phyloP scores from a whole-genome alignment of 1,140 invertebrate species.

The Bradysia coprophila region DNA sequence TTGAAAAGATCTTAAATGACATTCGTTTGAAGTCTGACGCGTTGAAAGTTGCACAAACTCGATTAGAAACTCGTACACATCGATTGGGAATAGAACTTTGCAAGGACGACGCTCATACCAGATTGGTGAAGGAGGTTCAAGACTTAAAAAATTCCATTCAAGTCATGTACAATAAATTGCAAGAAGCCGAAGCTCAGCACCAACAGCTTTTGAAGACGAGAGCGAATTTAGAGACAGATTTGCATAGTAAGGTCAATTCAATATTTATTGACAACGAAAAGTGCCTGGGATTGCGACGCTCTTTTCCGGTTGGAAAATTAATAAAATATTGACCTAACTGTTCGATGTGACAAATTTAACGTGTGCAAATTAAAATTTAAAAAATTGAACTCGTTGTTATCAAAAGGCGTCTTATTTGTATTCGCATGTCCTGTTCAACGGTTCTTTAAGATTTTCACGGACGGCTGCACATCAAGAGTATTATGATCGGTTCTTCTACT shows the following conservation, averaged over 20 bases:
- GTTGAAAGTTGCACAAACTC: constrained; percentile 77
- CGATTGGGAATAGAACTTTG: constrained; percentile 77
- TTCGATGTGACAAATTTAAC: too few species aligned
- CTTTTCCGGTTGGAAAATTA: constrained; percentile 69
- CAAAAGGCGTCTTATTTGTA: too few species aligned
- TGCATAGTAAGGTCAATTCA: constrained; percentile 75
- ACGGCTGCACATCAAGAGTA: too few species aligned
- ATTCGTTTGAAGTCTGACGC: constrained; percentile 72
- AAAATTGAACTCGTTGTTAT: too few species aligned
- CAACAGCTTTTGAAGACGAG: constrained; percentile 70
- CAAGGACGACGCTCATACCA: constrained; percentile 26
- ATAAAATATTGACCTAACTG: constrained; percentile 68
- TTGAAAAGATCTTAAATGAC: constrained; percentile 65
- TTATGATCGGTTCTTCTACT: too few species aligned
- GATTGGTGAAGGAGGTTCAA: constrained; percentile 66
- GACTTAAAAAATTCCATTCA: constrained; percentile 74
- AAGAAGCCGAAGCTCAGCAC: constrained; percentile 67
- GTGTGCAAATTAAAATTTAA: too few species aligned
- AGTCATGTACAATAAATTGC: constrained; percentile 55
- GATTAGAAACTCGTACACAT: constrained; percentile 67
- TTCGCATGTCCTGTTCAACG: too few species aligned
- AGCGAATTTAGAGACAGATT: constrained; percentile 66
- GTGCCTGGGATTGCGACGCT: constrained; percentile 72
- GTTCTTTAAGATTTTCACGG: too few species aligned
- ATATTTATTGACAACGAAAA: constrained; percentile 88